Conservation (phyloP, 2,113 vertebrate genomes). For the Bujurquina vittata region DNA sequence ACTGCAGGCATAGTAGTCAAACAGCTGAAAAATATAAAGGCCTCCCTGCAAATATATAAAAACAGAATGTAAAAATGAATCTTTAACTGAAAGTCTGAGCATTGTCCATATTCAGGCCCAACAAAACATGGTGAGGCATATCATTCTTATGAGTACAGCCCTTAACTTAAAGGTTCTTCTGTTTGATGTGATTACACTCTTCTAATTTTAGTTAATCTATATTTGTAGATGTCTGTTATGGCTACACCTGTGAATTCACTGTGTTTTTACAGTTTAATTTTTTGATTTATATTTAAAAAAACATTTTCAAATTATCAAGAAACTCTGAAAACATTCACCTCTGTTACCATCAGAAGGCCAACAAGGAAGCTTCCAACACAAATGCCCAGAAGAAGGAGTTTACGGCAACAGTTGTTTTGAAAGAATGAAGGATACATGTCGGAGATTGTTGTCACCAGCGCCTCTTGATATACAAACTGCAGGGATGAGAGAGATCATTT, state of each 20-base stretch:
- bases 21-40: constrained; percentile 95
- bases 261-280: neutral
- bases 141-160: neutral
- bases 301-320: neutral
- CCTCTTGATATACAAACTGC: constrained; percentile 81
- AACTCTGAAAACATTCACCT: constrained; percentile 66
- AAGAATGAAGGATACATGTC: constrained; percentile 81
- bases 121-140: neutral
- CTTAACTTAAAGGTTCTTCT: neutral
- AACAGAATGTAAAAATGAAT: neutral
- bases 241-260: neutral
- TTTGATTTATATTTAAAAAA: neutral
- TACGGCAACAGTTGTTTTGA: constrained; percentile 64
- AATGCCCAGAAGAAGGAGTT: constrained; percentile 79
- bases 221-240: neutral
- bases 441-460: constrained; percentile 77
- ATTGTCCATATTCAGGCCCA: neutral
- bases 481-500: constrained; percentile 5
- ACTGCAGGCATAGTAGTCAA: constrained; percentile 93
- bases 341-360: constrained; percentile 81
- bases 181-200: neutral
- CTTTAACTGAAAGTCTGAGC: neutral
- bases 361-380: constrained; percentile 71
- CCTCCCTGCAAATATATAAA: constrained; percentile 83
- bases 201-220: neutral